Conservation (phyloP, 2,797 vertebrate species). For the Fistularia commersonii region DNA sequence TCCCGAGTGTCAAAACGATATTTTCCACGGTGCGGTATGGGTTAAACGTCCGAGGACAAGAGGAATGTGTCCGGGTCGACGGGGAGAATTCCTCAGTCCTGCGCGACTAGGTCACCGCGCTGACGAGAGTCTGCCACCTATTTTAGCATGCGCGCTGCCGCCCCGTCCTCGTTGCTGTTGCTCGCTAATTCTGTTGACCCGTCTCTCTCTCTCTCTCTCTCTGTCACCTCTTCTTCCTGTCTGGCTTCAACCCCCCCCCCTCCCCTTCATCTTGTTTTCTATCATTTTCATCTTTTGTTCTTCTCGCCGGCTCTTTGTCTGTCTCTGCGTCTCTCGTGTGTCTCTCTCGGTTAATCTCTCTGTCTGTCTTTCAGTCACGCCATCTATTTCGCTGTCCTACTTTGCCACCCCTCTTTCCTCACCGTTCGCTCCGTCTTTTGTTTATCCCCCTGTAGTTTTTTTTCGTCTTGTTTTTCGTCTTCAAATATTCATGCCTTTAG, state of each 20-base stretch:
- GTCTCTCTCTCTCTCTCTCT: constrained; percentile 29
- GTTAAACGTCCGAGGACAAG: constrained; percentile 60
- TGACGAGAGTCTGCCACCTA: constrained; percentile 66
- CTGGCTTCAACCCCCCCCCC: constrained; percentile 33
- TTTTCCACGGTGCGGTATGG: constrained; percentile 47
- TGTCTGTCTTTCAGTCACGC: constrained; percentile 44
- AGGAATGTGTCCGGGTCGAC: constrained; percentile 67
- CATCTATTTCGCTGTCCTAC: constrained; percentile 48
- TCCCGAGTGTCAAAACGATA: too few species aligned
- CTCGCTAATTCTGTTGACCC: background rate
- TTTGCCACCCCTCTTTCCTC: constrained; percentile 41
- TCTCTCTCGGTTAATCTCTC: constrained; percentile 49
- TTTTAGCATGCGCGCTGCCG: constrained; percentile 47
- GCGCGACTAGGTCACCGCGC: constrained; percentile 62
- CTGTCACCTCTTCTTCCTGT: constrained; percentile 26
- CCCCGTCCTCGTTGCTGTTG: background rate
- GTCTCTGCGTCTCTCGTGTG: constrained; percentile 23
- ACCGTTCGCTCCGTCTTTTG: constrained; percentile 23
- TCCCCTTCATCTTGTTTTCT: constrained; percentile 35
- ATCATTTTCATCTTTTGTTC: constrained; percentile 56
- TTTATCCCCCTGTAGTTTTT: constrained; percentile 33
- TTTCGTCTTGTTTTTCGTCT: constrained; percentile 22
- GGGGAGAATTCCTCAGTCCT: constrained; percentile 71
- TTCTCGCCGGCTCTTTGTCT: constrained; percentile 35
- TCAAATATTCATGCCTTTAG: constrained; percentile 40